Evolutionary conservation across 2,797 vertebrate species (phyloP).

Genomic region (Ciconia nigra): DNA sequence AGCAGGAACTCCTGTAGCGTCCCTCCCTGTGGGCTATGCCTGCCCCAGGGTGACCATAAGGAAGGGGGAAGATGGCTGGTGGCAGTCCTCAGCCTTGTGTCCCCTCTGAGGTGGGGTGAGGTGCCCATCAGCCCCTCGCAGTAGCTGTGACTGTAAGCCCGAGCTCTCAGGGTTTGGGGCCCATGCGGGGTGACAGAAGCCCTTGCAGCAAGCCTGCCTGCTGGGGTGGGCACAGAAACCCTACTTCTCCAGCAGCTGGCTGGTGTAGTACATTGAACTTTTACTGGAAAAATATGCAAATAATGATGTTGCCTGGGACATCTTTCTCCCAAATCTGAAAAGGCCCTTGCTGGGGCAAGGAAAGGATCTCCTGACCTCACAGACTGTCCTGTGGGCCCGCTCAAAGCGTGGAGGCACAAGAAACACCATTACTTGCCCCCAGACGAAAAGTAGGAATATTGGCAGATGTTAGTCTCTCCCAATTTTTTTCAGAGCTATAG

Average conservation of each 20-base stretch:
- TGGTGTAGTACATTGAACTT: background rate
- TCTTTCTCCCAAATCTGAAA: background rate
- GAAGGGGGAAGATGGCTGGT: background rate
- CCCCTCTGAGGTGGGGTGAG: background rate
- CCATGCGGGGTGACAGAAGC: background rate
- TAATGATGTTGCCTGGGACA: background rate
- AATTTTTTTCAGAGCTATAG: background rate
- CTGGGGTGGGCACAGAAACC: background rate
- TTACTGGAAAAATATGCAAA: background rate
- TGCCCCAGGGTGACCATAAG: background rate
- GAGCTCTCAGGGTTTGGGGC: background rate
- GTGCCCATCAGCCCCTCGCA: fast-evolving
- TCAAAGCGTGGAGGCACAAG: background rate
- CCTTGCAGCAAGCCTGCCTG: background rate
- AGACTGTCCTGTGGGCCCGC: background rate
- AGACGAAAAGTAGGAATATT: background rate
- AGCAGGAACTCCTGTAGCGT: background rate
- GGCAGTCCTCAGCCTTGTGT: background rate
- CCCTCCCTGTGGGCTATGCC: fast-evolving
- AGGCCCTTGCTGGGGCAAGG: background rate
- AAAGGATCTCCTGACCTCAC: background rate
- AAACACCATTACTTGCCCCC: background rate
- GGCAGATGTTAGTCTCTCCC: background rate
- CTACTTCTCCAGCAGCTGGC: background rate
- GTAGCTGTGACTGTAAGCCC: background rate